Percentiles rank a stretch among this genome's conserved stretches.
Conservation (phyloP, 2,113 vertebrate genomes). For the Hiodon alosoides region DNA sequence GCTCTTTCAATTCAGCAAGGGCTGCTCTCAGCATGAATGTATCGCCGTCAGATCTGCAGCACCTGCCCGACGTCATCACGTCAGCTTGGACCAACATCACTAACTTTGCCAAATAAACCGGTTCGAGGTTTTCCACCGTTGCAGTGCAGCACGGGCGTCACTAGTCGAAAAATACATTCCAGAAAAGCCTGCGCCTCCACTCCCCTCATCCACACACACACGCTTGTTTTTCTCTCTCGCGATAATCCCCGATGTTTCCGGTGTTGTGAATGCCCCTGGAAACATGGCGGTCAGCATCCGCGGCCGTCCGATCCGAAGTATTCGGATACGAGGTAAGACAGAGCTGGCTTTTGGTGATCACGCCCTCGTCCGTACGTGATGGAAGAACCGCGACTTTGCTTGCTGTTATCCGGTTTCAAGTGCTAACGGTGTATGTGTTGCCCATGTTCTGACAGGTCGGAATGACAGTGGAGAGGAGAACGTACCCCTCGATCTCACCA, state of each 20-base stretch:
- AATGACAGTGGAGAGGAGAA: conserved; percentile 85
- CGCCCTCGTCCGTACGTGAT: too few species aligned
- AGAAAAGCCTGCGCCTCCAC: neutral
- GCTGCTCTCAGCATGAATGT: too few species aligned
- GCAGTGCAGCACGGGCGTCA: neutral
- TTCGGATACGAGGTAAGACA: conserved; percentile 74
- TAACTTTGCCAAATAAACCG: neutral
- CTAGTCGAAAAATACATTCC: conserved; percentile 1
- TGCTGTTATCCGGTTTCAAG: neutral
- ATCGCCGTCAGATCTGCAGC: too few species aligned
- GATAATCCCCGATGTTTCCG: conserved; percentile 69
- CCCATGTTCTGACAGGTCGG: conserved; percentile 60
- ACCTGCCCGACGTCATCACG: too few species aligned
- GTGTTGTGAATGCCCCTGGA: conserved; percentile 68
- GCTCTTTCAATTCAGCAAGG: too few species aligned
- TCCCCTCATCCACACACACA: neutral
- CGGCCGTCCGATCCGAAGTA: conserved; percentile 71
- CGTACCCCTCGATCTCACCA: conserved; percentile 75
- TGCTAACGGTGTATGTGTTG: conserved; percentile 12
- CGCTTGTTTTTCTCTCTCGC: conserved; percentile 45
- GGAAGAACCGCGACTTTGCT: neutral
- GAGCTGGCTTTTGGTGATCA: too few species aligned
- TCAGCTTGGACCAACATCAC: too few species aligned
- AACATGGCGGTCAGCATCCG: conserved; percentile 80
- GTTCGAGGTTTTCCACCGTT: conserved; percentile 1